Percentiles rank a stretch among this genome's conserved stretches.
These are phyloP conservation scores for Acrocyrtus sp. DNA, from an alignment of 2,888 invertebrate genomes.

Conservation along the genomic window DNA sequence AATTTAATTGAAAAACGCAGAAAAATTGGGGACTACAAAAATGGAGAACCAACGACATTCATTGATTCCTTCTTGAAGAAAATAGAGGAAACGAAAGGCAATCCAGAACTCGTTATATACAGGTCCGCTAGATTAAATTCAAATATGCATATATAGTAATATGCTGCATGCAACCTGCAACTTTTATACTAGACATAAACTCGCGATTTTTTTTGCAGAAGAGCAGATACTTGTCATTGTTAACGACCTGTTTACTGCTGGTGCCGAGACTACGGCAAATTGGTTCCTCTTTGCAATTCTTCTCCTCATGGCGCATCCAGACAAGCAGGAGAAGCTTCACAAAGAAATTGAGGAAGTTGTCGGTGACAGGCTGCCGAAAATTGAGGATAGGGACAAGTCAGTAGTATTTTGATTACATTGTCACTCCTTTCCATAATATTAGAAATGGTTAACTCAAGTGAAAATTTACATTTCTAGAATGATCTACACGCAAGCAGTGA, in stretches of 20 bases:
- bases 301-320: not conserved
- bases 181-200: too few relatives aligned
- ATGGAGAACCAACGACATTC: constrained; percentile 3
- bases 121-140: too few relatives aligned
- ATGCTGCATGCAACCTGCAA: not conserved
- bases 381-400: not conserved
- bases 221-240: not conserved
- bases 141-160: too few relatives aligned
- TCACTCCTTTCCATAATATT: not conserved
- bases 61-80: constrained; percentile 6
- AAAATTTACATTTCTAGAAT: constrained; percentile 5
- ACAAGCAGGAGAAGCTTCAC: constrained; percentile 9
- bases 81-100: constrained; percentile 3
- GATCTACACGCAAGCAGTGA: constrained; percentile 26
- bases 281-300: constrained; percentile 9
- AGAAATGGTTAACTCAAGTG: too few relatives aligned
- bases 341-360: not conserved
- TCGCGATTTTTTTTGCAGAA: not conserved
- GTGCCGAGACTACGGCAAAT: constrained; percentile 4
- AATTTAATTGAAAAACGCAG: not conserved
- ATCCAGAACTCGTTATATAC: not conserved
- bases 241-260: constrained; percentile 8
- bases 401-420: not conserved
- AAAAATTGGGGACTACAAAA: constrained; percentile 1
- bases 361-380: not conserved